A percentile compares a stretch with the other conserved stretches of the same genome.
Conservation (phyloP, 2,888 invertebrate genomes). For the Spatulosminthurus flaviceps region DNA sequence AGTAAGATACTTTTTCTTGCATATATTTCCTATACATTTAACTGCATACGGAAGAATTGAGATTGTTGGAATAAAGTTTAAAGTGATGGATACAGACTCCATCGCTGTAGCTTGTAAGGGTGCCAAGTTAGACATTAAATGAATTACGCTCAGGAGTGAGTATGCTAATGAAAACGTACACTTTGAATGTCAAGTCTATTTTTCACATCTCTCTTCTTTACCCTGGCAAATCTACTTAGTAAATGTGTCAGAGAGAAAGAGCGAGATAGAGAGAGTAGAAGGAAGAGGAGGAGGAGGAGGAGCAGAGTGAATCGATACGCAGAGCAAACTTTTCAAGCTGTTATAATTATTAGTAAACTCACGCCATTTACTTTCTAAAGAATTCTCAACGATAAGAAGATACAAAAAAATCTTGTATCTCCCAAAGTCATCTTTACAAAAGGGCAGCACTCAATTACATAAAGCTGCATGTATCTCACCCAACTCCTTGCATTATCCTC, state of each 20-base stretch:
- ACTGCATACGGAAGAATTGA: background rate
- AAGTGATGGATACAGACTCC: background rate
- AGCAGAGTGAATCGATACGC: background rate
- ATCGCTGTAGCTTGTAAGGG: constrained; percentile 4
- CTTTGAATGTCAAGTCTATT: constrained; percentile 41
- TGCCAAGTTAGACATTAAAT: constrained; percentile 43
- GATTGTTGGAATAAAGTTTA: background rate
- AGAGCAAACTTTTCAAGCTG: constrained; percentile 18
- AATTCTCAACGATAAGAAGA: background rate
- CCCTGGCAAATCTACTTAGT: constrained; percentile 24
- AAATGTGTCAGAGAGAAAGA: constrained; percentile 12
- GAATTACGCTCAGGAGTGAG: constrained; percentile 36
- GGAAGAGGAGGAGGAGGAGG: too few species aligned
- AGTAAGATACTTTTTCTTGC: too few species aligned
- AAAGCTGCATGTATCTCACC: too few species aligned
- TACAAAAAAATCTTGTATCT: background rate
- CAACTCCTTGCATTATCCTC: too few species aligned
- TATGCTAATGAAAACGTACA: constrained; percentile 41
- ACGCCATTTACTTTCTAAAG: constrained; percentile 9
- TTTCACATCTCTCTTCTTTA: constrained; percentile 28
- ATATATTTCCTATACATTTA: background rate
- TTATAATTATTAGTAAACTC: constrained; percentile 28
- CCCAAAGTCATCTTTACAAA: too few species aligned
- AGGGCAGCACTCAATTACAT: too few species aligned
- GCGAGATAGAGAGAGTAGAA: background rate